A percentile compares a stretch with the other conserved stretches of the same genome.
phyloP scores from a whole-genome alignment of 2,797 vertebrate species.

The Anguilla obscura region DNA sequence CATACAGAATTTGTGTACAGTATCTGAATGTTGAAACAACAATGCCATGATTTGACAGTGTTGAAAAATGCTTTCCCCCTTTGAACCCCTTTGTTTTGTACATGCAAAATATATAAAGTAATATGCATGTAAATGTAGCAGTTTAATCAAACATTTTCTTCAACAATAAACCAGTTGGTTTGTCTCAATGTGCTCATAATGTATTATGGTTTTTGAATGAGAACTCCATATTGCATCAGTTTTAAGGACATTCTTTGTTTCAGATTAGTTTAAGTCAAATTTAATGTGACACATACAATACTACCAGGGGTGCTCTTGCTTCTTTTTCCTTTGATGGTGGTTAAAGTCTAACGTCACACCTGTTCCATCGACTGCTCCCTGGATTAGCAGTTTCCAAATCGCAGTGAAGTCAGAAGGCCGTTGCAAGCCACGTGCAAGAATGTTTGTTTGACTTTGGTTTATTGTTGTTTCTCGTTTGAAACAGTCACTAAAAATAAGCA shows the following conservation, averaged over 20 bases:
- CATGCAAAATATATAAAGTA: background rate
- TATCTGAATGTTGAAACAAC: background rate
- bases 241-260: background rate
- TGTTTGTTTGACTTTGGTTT: conserved; percentile 9
- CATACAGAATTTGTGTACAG: background rate
- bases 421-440: background rate
- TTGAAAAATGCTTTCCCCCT: background rate
- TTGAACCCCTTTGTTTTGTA: background rate
- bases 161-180: background rate
- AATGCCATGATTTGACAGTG: background rate
- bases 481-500: conserved; percentile 35
- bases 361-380: background rate
- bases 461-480: conserved; percentile 22
- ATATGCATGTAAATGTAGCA: background rate
- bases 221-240: background rate
- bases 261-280: background rate
- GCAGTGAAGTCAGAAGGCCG: conserved; percentile 17
- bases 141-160: background rate
- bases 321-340: background rate
- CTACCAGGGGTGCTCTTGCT: background rate
- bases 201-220: background rate
- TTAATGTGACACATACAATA: background rate
- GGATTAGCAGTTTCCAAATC: conserved; percentile 44
- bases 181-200: background rate
- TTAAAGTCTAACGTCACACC: background rate